phyloP scores from a whole-genome alignment of 1,140 invertebrate genomes.

The Polypedilum pembai region DNA sequence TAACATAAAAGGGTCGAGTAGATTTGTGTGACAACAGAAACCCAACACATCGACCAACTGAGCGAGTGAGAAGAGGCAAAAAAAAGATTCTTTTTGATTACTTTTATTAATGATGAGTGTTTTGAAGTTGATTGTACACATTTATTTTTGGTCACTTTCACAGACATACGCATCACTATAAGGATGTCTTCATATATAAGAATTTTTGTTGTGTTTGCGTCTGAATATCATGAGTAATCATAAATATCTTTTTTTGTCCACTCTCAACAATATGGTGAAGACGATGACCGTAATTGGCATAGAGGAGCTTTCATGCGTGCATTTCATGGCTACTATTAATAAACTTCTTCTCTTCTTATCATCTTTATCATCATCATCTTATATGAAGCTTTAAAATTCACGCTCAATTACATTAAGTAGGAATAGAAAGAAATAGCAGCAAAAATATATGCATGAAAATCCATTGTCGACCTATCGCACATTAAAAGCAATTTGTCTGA shows the following conservation, averaged over 20 bases:
- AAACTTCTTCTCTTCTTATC: neutral
- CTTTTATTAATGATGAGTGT: slow-evolving; percentile 27
- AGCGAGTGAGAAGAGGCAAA: no score
- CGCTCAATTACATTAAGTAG: no score
- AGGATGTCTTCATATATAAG: no score
- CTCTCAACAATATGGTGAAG: neutral
- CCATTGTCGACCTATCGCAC: slow-evolving; percentile 22
- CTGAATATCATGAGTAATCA: slow-evolving; percentile 15
- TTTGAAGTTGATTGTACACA: slow-evolving; percentile 28
- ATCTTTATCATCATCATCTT: neutral
- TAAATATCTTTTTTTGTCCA: neutral
- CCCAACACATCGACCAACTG: no score
- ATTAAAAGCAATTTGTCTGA: slow-evolving; percentile 27
- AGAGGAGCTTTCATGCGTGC: neutral
- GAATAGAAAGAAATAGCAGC: no score
- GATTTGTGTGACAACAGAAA: neutral
- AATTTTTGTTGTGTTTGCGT: no score
- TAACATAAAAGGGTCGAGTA: neutral
- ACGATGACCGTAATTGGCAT: neutral
- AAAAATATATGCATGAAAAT: neutral
- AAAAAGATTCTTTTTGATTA: slow-evolving; percentile 7
- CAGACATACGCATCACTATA: neutral
- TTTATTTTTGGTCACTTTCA: slow-evolving; percentile 18
- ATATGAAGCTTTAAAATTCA: no score
- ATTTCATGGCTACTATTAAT: slow-evolving; percentile 9